phyloP scores from a whole-genome alignment of 2,113 vertebrate species.

The Prunella fulvescens region DNA sequence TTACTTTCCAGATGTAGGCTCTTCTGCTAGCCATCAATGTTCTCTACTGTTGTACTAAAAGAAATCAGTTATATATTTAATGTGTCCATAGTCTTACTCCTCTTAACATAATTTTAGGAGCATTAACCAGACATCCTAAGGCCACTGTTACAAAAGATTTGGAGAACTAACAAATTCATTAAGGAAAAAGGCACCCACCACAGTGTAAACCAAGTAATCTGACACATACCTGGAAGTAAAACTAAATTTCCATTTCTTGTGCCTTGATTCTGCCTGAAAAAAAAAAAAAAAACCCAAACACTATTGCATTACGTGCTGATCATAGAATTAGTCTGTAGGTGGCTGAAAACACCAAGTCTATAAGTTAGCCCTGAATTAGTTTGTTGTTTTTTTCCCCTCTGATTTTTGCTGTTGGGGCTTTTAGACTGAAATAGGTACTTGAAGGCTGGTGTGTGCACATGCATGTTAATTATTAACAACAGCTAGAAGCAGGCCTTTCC shows the following conservation, averaged over 20 bases:
- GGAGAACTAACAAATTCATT: neutral
- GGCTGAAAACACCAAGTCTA: neutral
- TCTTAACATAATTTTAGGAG: neutral
- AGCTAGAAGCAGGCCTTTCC: neutral
- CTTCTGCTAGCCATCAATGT: neutral
- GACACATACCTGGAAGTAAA: neutral
- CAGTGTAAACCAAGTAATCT: neutral
- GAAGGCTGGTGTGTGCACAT: neutral
- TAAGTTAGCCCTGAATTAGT: neutral
- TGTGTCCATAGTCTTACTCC: neutral
- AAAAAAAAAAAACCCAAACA: neutral
- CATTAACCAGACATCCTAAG: neutral
- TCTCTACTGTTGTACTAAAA: neutral
- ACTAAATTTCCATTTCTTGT: neutral
- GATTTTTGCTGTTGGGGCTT: neutral
- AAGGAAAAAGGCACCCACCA: neutral
- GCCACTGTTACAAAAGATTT: neutral
- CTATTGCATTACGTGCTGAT: rapidly evolving
- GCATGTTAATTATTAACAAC: slow-evolving; percentile 8
- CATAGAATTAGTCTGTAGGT: neutral
- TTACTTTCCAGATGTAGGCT: neutral
- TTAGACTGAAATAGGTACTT: neutral
- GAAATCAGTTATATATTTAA: neutral
- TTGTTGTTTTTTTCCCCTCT: neutral
- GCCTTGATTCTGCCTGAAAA: neutral